Percentiles rank a stretch among this genome's conserved stretches.
Evolutionary conservation across 2,113 vertebrate species (phyloP).

Genomic region (Sebastes schlegelii): DNA sequence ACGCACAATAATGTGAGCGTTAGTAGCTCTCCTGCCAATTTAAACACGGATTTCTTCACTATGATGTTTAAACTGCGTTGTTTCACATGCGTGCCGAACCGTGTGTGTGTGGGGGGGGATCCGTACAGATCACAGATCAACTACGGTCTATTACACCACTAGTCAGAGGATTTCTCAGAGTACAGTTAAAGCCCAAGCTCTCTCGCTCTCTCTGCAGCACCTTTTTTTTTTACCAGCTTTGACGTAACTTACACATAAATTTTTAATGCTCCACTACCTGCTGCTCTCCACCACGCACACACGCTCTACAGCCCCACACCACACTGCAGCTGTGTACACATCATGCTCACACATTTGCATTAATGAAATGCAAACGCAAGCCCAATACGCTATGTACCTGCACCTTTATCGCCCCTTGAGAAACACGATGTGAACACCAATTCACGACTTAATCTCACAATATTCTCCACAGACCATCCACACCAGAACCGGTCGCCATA

Average conservation of each 20-base stretch:
- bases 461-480: constrained; percentile 19
- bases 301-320: constrained; percentile 10
- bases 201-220: constrained; percentile 56
- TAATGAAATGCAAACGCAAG: constrained; percentile 9
- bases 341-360: constrained; percentile 6
- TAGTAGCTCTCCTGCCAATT: too few relatives aligned
- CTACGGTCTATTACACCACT: too few relatives aligned
- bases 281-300: constrained; percentile 31
- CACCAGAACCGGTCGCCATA: constrained; percentile 37
- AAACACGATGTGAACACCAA: neutral
- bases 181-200: constrained; percentile 36
- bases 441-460: constrained; percentile 16
- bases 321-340: constrained; percentile 39
- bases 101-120: too few relatives aligned
- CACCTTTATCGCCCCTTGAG: constrained; percentile 7
- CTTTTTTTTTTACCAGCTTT: constrained; percentile 68
- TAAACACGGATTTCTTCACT: too few relatives aligned
- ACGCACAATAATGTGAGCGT: too few relatives aligned
- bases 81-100: too few relatives aligned
- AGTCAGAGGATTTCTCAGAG: constrained; percentile 15
- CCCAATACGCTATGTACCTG: neutral
- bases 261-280: constrained; percentile 71
- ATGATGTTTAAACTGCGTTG: too few relatives aligned
- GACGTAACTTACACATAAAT: constrained; percentile 74
- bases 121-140: too few relatives aligned